Evolutionary conservation across 2,797 vertebrate species (phyloP), one percentile per base, ranked within the genome.

Genomic region (Merluccius polli): DNA sequence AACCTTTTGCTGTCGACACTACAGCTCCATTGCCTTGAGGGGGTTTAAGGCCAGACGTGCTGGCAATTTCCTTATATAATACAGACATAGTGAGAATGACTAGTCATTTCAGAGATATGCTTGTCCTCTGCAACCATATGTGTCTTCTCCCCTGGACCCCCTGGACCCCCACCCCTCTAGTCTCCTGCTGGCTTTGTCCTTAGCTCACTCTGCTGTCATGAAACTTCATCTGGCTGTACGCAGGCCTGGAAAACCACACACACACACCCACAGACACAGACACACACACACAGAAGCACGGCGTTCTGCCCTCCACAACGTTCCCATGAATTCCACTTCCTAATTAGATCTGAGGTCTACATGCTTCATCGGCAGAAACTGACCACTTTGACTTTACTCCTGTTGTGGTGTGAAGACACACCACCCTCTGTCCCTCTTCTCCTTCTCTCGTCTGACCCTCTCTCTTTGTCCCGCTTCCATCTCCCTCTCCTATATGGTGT

Each of bases 291-390:
- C 69, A 59, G 75, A 71, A n/a, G 63, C 75, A 68, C 69, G 75
- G 73, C 81, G 78, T 81, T 80, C 81, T 85, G 79, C 78, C 71
- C 71, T 67, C 74, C 77, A 80, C 71, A 29, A 77, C 75, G 75
- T 90, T 81, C 80, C 86, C 81, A 83, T 79, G 87, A 87, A 79
- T 81, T 79, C 83, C 77, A 79, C 76, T 72, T 80, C 73, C 72
- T 90, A 87, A 91, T 91, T 87, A 86, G 84, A 89, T 89, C 79
- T 77, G 79, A 82, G 63, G 73, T 82, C 81, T 76, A 83, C 77
- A 84, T 67, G 44, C 79, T 83, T 84, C 76, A 83, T 41, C 77
- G 78, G 73, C 71, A 21, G 30, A 65, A 70, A 70, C 36, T 72
- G 44, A 69, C 72, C 79, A 70, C 76, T 78, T 76, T 44, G 21